Evolutionary conservation across 2,888 invertebrate species (phyloP).

Genomic region (Microctonus brassicae): DNA sequence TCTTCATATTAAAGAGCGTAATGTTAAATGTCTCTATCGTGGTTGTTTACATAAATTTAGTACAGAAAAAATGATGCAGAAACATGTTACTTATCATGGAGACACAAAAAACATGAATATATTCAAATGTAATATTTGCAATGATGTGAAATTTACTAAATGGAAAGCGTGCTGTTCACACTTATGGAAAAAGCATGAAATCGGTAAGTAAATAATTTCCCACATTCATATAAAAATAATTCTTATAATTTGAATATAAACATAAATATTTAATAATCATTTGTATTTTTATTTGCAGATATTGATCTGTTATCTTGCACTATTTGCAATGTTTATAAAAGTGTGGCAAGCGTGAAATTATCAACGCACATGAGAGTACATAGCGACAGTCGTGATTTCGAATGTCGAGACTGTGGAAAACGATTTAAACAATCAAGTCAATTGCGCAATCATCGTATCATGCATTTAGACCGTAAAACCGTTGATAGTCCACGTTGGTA

Average conservation of each 20-base stretch:
- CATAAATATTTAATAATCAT: neutral
- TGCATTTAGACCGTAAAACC: slow-evolving; percentile 69
- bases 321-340: slow-evolving; percentile 73
- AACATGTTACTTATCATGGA: slow-evolving; percentile 73
- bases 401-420: slow-evolving; percentile 74
- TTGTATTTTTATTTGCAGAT: too few relatives aligned
- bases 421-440: slow-evolving; percentile 76
- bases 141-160: slow-evolving; percentile 70
- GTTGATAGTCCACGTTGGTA: slow-evolving; percentile 70
- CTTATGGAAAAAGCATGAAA: slow-evolving; percentile 78
- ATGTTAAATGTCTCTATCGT: slow-evolving; percentile 71
- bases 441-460: slow-evolving; percentile 74
- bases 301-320: slow-evolving; percentile 75
- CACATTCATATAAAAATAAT: too few relatives aligned
- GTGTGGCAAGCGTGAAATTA: slow-evolving; percentile 73
- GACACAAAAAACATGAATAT: slow-evolving; percentile 59
- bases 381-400: slow-evolving; percentile 71
- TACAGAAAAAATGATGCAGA: slow-evolving; percentile 62
- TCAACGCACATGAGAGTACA: slow-evolving; percentile 78
- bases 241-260: too few relatives aligned
- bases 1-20: slow-evolving; percentile 54
- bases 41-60: slow-evolving; percentile 73
- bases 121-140: slow-evolving; percentile 73
- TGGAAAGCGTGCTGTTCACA: slow-evolving; percentile 80
- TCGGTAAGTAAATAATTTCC: slow-evolving; percentile 57